phyloP scores from a whole-genome alignment of 2,888 invertebrate genomes.

The Clanis bilineata region DNA sequence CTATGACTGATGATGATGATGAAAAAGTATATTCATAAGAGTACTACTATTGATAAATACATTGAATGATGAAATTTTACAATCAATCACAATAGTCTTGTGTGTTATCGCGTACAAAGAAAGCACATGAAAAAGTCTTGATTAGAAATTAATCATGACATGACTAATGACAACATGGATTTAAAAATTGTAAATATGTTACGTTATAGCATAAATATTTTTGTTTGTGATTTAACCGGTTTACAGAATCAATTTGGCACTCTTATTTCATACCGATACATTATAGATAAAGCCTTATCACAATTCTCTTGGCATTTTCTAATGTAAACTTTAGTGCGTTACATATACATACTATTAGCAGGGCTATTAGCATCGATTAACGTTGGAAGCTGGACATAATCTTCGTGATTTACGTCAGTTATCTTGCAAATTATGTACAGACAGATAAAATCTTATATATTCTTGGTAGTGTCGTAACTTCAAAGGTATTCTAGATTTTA shows the following conservation, averaged over 20 bases:
- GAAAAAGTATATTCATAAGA: no score
- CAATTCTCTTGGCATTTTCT: constrained; percentile 3
- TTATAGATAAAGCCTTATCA: constrained; percentile 4
- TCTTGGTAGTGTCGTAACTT: constrained; percentile 21
- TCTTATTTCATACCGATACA: background rate
- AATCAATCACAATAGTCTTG: no score
- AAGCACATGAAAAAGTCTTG: no score
- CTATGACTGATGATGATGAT: no score
- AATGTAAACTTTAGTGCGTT: constrained; percentile 1
- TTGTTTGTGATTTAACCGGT: constrained; percentile 1
- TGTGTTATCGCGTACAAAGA: background rate
- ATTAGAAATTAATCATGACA: no score
- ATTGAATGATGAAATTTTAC: no score
- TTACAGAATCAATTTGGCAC: background rate
- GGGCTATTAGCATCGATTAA: constrained; percentile 6
- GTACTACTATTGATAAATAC: no score
- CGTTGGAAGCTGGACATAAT: constrained; percentile 18
- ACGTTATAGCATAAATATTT: constrained; percentile 1
- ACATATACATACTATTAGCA: no score
- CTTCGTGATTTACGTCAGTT: constrained; percentile 34
- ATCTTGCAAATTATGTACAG: constrained; percentile 25
- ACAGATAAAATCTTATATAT: constrained; percentile 24
- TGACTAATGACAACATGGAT: no score
- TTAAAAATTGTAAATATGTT: no score
- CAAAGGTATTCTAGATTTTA: no score